These are phyloP conservation scores for Amphipoea oculea DNA, from an alignment of 2,888 invertebrate genomes.

Conservation along the genomic window DNA sequence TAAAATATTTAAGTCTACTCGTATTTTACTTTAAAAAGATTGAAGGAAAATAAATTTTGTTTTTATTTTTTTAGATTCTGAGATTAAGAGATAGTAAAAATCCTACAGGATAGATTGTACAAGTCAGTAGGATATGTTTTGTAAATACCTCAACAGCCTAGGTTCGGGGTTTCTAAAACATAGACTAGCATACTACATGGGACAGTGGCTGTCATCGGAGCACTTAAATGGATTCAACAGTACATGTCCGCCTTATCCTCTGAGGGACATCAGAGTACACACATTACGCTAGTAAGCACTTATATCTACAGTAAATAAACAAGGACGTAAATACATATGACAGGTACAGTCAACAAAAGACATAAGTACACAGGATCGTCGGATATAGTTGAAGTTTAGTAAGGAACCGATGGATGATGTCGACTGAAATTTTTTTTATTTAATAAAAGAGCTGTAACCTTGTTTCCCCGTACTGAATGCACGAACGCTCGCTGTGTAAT, in stretches of 20 bases:
- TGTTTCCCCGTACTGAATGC: too few species aligned
- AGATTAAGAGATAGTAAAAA: not conserved
- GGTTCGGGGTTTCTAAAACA: constrained; percentile 8
- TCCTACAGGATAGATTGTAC: not conserved
- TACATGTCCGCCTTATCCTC: constrained; percentile 6
- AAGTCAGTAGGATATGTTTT: not conserved
- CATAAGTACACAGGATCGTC: too few species aligned
- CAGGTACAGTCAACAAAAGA: too few species aligned
- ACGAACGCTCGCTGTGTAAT: too few species aligned
- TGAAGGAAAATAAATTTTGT: not conserved
- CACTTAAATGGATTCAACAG: constrained; percentile 23
- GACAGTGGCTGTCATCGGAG: constrained; percentile 20
- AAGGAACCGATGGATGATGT: too few species aligned
- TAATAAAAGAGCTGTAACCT: too few species aligned
- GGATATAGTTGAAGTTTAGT: too few species aligned
- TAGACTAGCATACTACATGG: constrained; percentile 3
- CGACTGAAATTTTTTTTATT: too few species aligned
- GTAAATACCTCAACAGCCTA: constrained; percentile 5
- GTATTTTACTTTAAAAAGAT: not conserved
- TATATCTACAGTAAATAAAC: not conserved
- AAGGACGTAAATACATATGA: not conserved
- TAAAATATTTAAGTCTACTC: not conserved
- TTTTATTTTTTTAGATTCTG: not conserved
- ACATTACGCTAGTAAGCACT: constrained; percentile 3
- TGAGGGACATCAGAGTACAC: constrained; percentile 3